Evolutionary conservation across 2,888 invertebrate species (phyloP).

Genomic region (Brachyptera risi): DNA sequence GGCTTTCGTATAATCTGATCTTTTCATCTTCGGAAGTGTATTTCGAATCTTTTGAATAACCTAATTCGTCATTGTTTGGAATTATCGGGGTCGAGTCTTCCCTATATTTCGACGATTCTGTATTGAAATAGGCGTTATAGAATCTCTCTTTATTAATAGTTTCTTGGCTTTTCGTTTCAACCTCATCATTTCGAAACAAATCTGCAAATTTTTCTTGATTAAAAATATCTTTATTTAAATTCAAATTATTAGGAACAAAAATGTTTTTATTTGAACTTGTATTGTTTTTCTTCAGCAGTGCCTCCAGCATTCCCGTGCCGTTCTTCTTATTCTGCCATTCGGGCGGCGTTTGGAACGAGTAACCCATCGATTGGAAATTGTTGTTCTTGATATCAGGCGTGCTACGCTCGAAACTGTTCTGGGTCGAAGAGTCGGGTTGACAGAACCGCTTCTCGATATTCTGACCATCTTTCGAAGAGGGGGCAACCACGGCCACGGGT

Average conservation of each 20-base stretch:
- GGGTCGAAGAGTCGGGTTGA: neutral
- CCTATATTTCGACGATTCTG: neutral
- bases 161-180: neutral
- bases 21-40: too few species aligned
- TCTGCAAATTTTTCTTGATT: constrained; percentile 31
- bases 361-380: constrained; percentile 33
- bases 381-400: constrained; percentile 36
- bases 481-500: constrained; percentile 53
- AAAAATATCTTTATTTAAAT: constrained; percentile 40
- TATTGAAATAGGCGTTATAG: constrained; percentile 12
- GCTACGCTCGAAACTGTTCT: constrained; percentile 21
- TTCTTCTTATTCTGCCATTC: constrained; percentile 26
- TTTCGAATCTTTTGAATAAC: too few species aligned
- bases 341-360: constrained; percentile 5
- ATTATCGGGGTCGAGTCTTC: too few species aligned
- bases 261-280: constrained; percentile 14
- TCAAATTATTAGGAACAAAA: constrained; percentile 20
- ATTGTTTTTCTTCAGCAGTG: constrained; percentile 27
- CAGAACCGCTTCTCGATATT: constrained; percentile 1
- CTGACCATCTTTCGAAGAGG: constrained; percentile 42
- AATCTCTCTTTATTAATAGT: neutral
- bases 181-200: constrained; percentile 5
- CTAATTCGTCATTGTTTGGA: too few species aligned
- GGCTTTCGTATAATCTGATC: too few species aligned
- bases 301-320: constrained; percentile 33